Percentiles rank a stretch among this genome's conserved stretches.
These are phyloP conservation scores for Mythimna lalbum DNA, from an alignment of 2,888 invertebrate genomes.

Conservation along the genomic window DNA sequence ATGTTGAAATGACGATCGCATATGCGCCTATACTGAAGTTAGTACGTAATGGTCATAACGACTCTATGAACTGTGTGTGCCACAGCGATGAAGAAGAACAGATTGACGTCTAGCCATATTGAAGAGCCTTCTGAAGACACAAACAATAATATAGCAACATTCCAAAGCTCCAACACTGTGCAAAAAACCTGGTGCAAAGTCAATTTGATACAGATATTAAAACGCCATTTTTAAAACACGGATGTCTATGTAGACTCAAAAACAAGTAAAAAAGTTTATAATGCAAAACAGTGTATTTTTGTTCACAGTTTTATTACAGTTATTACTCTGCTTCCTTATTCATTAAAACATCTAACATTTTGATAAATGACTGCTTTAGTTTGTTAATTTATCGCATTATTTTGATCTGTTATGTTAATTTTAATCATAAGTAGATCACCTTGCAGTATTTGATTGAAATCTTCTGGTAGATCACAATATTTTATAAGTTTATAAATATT, in stretches of 20 bases:
- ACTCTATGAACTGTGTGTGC: background rate
- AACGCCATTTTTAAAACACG: constrained; percentile 23
- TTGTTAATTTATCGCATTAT: constrained; percentile 4
- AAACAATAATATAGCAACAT: constrained; percentile 12
- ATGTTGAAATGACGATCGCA: no score
- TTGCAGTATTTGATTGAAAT: constrained; percentile 17
- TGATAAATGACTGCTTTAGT: constrained; percentile 13
- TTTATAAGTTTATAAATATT: constrained; percentile 14
- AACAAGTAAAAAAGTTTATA: constrained; percentile 20
- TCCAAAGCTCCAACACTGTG: background rate
- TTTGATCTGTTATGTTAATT: constrained; percentile 26
- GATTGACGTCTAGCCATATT: background rate
- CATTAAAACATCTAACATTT: constrained; percentile 11
- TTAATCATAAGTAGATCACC: constrained; percentile 22
- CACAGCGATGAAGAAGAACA: background rate
- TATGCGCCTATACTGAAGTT: background rate
- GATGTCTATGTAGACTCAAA: constrained; percentile 26
- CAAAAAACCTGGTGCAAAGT: background rate
- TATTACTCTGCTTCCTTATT: constrained; percentile 38
- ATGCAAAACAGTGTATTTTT: constrained; percentile 39
- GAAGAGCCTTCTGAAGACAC: no score
- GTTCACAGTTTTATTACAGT: constrained; percentile 23
- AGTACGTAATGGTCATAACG: background rate
- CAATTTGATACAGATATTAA: constrained; percentile 34
- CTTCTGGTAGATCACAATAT: constrained; percentile 1